Conservation (phyloP, 2,888 invertebrate species). For the Scrobipalpa costella region DNA sequence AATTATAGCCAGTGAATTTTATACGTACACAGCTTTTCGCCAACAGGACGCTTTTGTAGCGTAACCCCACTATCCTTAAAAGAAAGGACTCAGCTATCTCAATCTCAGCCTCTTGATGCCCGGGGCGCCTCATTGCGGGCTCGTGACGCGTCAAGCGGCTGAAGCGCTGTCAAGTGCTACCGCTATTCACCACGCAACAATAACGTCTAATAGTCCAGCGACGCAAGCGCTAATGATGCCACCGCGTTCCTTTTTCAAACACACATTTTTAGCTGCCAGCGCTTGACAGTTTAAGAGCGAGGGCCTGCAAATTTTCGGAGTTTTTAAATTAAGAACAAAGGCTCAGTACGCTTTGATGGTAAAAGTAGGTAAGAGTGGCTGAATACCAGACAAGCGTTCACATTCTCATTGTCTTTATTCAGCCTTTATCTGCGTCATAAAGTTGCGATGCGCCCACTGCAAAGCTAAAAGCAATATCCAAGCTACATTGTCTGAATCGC, state of each 20-base stretch:
- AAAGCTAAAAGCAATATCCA: conserved; percentile 6
- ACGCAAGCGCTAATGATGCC: conserved; percentile 36
- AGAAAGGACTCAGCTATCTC: conserved; percentile 15
- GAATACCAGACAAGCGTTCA: conserved; percentile 3
- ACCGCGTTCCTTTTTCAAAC: conserved; percentile 43
- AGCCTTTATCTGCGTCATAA: neutral
- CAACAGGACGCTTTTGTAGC: neutral
- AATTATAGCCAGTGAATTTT: too few relatives aligned
- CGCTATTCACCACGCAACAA: conserved; percentile 61
- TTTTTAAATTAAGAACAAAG: conserved; percentile 16
- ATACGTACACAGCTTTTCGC: neutral
- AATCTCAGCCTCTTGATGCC: conserved; percentile 27
- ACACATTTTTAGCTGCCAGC: conserved; percentile 22
- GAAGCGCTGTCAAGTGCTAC: conserved; percentile 53
- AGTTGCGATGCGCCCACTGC: neutral
- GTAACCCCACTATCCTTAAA: conserved; percentile 1
- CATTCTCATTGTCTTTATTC: conserved; percentile 7
- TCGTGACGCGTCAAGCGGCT: conserved; percentile 47
- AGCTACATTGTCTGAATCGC: neutral
- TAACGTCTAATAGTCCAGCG: conserved; percentile 54
- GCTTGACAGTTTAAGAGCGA: neutral
- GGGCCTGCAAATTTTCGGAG: conserved; percentile 2
- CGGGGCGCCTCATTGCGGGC: conserved; percentile 49
- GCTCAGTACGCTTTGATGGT: neutral
- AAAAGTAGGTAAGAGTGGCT: neutral